A percentile compares a stretch with the other conserved stretches of the same genome.
Conservation (phyloP, 2,113 vertebrate genomes). For the Thalassoma bifasciatum region DNA sequence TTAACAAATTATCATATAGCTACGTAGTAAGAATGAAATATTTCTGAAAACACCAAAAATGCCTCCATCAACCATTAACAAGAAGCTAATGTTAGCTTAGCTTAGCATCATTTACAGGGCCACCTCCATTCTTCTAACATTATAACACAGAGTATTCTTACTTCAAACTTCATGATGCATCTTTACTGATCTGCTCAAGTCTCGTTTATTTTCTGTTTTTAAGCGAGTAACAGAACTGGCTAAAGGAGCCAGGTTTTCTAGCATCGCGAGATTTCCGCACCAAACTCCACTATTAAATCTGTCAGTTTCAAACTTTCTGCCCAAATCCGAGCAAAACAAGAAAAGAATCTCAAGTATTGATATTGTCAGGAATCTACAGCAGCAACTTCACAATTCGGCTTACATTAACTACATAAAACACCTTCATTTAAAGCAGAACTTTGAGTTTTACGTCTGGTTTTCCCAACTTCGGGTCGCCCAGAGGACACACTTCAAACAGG, state of each 20-base stretch:
- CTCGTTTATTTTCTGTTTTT: rapidly evolving
- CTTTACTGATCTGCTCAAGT: rapidly evolving
- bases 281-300: slow-evolving; percentile 10
- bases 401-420: rapidly evolving
- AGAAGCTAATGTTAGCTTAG: slow-evolving; percentile 50
- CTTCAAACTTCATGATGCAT: neutral
- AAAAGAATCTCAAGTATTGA: too few relatives aligned
- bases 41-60: too few relatives aligned
- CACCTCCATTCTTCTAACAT: neutral
- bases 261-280: neutral
- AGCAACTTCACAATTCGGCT: neutral
- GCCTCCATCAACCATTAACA: too few relatives aligned
- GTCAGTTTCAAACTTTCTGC: neutral
- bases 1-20: too few relatives aligned
- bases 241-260: slow-evolving; percentile 5
- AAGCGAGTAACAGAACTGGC: neutral
- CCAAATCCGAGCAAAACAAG: too few relatives aligned
- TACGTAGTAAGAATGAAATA: too few relatives aligned
- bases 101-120: slow-evolving; percentile 19
- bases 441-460: neutral
- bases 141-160: neutral
- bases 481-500: neutral
- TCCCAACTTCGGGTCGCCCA: neutral
- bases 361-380: rapidly evolving
- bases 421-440: rapidly evolving